phyloP scores from a whole-genome alignment of 1,140 invertebrate species.

The Apis dorsata region DNA sequence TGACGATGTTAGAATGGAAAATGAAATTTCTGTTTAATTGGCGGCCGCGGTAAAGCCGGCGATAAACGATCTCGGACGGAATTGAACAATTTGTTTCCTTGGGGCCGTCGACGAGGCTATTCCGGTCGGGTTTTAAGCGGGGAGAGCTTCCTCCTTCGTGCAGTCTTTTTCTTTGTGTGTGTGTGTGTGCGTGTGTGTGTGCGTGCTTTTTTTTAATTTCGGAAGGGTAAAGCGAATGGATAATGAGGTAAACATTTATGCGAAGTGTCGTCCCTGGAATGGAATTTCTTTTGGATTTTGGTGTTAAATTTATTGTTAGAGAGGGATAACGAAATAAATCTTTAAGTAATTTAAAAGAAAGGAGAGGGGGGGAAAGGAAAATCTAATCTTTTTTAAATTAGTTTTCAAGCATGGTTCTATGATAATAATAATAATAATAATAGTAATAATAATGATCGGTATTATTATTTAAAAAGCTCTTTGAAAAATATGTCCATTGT shows the following conservation, averaged over 20 bases:
- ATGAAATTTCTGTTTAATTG: constrained; percentile 8
- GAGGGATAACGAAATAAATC: too few relatives aligned
- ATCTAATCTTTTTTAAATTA: too few relatives aligned
- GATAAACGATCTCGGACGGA: neutral
- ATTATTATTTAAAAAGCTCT: neutral
- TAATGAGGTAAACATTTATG: neutral
- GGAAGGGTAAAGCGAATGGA: too few relatives aligned
- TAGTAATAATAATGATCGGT: too few relatives aligned
- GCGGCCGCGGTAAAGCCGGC: neutral
- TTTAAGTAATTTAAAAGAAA: too few relatives aligned
- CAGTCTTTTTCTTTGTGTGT: too few relatives aligned
- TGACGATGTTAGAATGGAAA: neutral
- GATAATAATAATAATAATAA: too few relatives aligned
- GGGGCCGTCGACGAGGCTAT: neutral
- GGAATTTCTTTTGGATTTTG: neutral
- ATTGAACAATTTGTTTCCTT: constrained; percentile 13
- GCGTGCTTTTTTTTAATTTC: neutral
- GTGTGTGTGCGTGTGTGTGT: neutral
- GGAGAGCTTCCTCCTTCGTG: neutral
- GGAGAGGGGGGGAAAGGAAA: too few relatives aligned
- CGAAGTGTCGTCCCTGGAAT: neutral
- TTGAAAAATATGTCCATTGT: neutral
- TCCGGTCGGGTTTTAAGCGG: too few relatives aligned
- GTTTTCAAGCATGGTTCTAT: too few relatives aligned
- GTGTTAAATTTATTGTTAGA: too few relatives aligned